phyloP scores from a whole-genome alignment of 2,113 vertebrate species.

The Notarius quadriscutis region DNA sequence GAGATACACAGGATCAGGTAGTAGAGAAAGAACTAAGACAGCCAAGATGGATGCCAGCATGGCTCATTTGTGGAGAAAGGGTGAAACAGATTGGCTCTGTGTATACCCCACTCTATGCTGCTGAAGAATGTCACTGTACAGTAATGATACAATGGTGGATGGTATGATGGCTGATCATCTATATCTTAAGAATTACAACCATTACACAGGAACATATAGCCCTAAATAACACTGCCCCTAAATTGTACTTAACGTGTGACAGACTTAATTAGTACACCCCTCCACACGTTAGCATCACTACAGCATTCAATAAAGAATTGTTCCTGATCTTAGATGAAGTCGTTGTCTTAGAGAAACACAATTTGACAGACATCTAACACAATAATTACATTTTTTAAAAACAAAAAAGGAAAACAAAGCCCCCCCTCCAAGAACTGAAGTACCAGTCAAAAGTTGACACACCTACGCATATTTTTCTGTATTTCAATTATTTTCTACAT shows the following conservation, averaged over 20 bases:
- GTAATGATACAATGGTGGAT: not conserved
- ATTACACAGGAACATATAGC: not conserved
- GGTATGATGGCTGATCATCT: not conserved
- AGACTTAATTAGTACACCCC: not conserved
- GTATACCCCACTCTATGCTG: not conserved
- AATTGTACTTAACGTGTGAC: not conserved
- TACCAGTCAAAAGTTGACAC: too few species aligned
- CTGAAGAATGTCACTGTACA: not conserved
- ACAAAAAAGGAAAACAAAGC: too few species aligned
- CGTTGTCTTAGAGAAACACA: not conserved
- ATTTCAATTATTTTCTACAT: too few species aligned
- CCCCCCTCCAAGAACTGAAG: too few species aligned
- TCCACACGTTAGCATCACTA: not conserved
- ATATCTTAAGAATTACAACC: too few species aligned
- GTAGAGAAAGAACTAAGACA: conserved; percentile 32
- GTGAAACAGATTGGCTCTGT: conserved; percentile 6
- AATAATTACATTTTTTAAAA: too few species aligned
- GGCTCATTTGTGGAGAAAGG: conserved; percentile 28
- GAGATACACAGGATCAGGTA: conserved; percentile 36
- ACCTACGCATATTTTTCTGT: too few species aligned
- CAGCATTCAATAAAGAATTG: not conserved
- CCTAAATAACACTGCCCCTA: not conserved
- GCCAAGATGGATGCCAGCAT: conserved; percentile 48
- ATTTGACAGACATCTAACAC: too few species aligned
- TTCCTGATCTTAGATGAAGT: not conserved